Evolutionary conservation across 2,888 invertebrate species (phyloP).

Genomic region (Agrochola litura): DNA sequence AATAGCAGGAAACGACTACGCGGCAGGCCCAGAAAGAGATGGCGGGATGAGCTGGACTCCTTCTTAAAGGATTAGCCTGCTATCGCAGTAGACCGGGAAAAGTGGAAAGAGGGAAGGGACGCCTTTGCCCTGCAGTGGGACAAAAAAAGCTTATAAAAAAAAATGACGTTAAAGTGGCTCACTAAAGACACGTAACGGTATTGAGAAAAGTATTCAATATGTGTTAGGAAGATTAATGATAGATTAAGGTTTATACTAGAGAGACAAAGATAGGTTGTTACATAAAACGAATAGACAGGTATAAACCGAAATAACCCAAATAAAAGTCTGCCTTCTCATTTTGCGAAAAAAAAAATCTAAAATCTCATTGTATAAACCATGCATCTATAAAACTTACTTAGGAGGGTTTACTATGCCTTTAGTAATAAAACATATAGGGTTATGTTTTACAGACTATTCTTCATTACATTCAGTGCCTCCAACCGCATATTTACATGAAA

Average conservation of each 20-base stretch:
- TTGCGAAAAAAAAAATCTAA: neutral
- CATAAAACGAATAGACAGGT: neutral
- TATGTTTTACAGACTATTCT: slow-evolving; percentile 13
- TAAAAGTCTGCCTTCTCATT: neutral
- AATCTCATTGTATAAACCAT: neutral
- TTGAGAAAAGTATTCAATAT: neutral
- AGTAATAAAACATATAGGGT: slow-evolving; percentile 9
- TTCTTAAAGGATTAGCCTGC: no score
- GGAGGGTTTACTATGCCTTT: neutral
- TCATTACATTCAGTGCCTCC: slow-evolving; percentile 15
- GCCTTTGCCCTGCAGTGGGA: no score
- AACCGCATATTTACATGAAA: slow-evolving; percentile 43
- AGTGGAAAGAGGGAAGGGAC: no score
- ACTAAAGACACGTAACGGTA: neutral
- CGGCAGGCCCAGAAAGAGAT: no score
- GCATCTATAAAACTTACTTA: slow-evolving; percentile 1
- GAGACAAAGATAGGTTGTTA: neutral
- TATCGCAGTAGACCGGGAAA: no score
- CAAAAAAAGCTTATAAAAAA: no score
- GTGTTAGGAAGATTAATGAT: neutral
- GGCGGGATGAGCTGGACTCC: no score
- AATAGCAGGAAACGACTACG: no score
- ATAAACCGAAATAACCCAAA: neutral
- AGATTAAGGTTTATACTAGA: neutral
- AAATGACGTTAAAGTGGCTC: neutral